These are phyloP conservation scores for Heliconius hermathena DNA, from an alignment of 1,140 invertebrate genomes.

Conservation along the genomic window DNA sequence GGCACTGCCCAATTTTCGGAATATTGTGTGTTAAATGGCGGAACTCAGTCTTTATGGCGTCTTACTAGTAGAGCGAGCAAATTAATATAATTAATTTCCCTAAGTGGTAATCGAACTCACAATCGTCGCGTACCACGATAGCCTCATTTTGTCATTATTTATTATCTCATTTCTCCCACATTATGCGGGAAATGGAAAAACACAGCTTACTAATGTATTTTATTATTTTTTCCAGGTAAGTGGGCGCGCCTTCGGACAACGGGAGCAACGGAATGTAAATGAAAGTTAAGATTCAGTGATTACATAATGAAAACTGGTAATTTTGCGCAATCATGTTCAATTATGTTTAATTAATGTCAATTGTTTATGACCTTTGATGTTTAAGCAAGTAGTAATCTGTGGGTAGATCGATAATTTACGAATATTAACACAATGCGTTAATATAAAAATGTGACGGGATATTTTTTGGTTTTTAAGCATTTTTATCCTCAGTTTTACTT, in stretches of 20 bases:
- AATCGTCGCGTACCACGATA: too few relatives aligned
- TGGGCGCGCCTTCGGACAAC: not conserved
- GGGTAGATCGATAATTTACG: not conserved
- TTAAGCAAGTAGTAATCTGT: not conserved
- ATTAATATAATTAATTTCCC: too few relatives aligned
- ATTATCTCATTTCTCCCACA: too few relatives aligned
- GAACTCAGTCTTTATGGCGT: too few relatives aligned
- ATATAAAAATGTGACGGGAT: too few relatives aligned
- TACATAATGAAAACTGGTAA: not conserved
- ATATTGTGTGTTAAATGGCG: too few relatives aligned
- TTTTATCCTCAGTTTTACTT: too few relatives aligned
- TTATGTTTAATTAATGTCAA: not conserved
- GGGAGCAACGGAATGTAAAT: not conserved
- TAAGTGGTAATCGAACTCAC: too few relatives aligned
- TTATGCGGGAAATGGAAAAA: not conserved
- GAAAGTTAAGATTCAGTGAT: not conserved
- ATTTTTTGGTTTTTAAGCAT: too few relatives aligned
- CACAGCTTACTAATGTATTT: not conserved
- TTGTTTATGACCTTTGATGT: not conserved
- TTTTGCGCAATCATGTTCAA: not conserved
- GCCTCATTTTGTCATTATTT: too few relatives aligned
- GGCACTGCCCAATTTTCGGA: too few relatives aligned
- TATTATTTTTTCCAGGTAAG: slow-evolving; percentile 15
- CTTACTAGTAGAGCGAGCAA: too few relatives aligned
- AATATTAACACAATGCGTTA: not conserved